Evolutionary conservation across 2,888 invertebrate genomes (phyloP).

Genomic region (Microchrysa polita): DNA sequence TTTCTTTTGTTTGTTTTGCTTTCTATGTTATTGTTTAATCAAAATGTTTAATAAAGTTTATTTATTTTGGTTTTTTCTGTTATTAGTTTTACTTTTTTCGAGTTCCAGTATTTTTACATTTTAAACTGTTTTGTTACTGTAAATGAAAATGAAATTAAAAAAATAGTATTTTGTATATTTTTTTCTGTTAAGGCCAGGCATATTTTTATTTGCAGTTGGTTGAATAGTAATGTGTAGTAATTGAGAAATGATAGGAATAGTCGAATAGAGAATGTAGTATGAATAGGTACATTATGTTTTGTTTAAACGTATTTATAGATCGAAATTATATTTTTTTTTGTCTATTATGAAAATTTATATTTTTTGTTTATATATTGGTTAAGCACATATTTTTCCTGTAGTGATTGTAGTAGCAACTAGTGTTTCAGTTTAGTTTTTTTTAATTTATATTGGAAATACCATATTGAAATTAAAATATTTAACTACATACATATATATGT

Average conservation of each 20-base stretch:
- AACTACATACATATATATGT: too few relatives aligned
- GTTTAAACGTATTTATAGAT: background rate
- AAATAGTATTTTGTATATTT: constrained; percentile 22
- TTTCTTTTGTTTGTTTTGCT: background rate
- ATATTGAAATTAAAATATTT: too few relatives aligned
- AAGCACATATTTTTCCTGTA: background rate
- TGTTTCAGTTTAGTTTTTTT: background rate
- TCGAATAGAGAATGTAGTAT: background rate
- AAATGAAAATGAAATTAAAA: constrained; percentile 19
- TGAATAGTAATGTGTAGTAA: constrained; percentile 5
- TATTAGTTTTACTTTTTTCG: constrained; percentile 31
- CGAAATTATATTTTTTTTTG: background rate
- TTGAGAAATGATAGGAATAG: constrained; percentile 25
- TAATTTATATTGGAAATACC: too few relatives aligned
- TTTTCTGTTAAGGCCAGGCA: background rate
- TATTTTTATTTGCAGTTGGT: constrained; percentile 12
- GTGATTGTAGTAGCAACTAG: background rate
- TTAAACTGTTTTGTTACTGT: constrained; percentile 18
- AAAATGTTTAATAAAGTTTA: constrained; percentile 27
- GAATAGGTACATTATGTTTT: constrained; percentile 11
- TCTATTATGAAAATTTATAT: background rate
- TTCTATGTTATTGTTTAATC: constrained; percentile 25
- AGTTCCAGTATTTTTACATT: background rate
- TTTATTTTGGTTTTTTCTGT: background rate
- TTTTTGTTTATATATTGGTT: background rate